phyloP scores from a whole-genome alignment of 2,113 vertebrate genomes.

The Halichoeres trimaculatus region DNA sequence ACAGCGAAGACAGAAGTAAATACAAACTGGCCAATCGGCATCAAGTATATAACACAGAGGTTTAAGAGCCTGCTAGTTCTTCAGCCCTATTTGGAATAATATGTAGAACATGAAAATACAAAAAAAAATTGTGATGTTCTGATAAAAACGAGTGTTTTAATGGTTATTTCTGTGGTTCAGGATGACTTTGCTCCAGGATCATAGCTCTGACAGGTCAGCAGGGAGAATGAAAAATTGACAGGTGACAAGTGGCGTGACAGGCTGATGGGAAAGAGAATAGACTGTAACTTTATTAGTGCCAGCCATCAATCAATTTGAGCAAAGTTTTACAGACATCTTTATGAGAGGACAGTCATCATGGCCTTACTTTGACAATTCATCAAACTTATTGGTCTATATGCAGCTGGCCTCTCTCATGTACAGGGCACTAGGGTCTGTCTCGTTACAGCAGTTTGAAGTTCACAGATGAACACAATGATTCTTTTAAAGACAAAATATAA shows the following conservation, averaged over 20 bases:
- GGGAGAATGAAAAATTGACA: conserved; percentile 33
- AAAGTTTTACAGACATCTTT: conserved; percentile 52
- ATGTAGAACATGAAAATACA: not conserved
- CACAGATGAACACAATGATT: not conserved
- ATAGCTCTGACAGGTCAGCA: conserved; percentile 36
- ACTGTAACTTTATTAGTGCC: conserved; percentile 50
- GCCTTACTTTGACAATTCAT: conserved; percentile 27
- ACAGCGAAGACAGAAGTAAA: no score
- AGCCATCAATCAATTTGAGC: conserved; percentile 53
- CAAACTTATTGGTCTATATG: not conserved
- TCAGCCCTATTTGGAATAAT: not conserved
- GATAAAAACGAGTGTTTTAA: not conserved
- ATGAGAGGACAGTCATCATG: conserved; percentile 34
- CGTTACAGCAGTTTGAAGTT: not conserved
- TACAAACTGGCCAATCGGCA: no score
- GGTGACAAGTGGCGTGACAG: conserved; percentile 58
- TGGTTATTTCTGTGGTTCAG: conserved; percentile 5
- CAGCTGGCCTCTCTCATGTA: conserved; percentile 10
- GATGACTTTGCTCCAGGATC: conserved; percentile 20
- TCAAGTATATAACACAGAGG: not conserved
- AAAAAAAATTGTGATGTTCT: not conserved
- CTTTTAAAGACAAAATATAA: not conserved
- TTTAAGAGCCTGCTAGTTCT: not conserved
- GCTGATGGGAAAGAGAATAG: conserved; percentile 48
- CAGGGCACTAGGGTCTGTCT: not conserved